Conservation (phyloP, 1,140 invertebrate species). For the Drosophila mayri region DNA sequence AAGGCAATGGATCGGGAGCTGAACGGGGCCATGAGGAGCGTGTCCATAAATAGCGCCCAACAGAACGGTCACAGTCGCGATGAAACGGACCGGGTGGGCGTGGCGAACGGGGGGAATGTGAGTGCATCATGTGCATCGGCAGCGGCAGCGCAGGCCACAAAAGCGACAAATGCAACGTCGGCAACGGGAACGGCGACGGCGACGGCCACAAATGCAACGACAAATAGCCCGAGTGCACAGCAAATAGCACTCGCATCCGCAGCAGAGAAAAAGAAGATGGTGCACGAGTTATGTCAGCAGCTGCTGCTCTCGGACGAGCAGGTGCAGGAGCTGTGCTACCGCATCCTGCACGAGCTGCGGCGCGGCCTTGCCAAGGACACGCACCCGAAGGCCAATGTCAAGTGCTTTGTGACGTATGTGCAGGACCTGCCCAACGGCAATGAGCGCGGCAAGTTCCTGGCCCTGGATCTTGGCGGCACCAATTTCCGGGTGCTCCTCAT, state of each 20-base stretch:
- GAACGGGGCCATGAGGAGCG: conserved; percentile 81
- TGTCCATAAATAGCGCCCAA: conserved; percentile 80
- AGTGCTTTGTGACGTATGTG: conserved; percentile 97
- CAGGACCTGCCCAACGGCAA: conserved; percentile 98
- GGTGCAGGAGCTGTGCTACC: conserved; percentile 91
- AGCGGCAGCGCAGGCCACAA: conserved; percentile 30
- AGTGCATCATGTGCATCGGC: conserved; percentile 15
- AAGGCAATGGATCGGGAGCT: conserved; percentile 78
- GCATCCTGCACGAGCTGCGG: conserved; percentile 91
- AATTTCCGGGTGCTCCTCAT: conserved; percentile 99
- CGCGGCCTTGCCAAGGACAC: conserved; percentile 93
- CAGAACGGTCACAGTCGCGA: conserved; percentile 67
- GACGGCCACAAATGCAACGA: conserved; percentile 39
- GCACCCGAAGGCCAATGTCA: conserved; percentile 92
- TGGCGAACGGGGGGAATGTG: conserved; percentile 19
- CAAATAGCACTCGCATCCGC: conserved; percentile 32
- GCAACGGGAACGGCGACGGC: conserved; percentile 14
- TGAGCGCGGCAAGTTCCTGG: conserved; percentile 98
- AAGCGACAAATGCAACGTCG: conserved; percentile 45
- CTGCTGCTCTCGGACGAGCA: conserved; percentile 93
- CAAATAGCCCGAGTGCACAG: conserved; percentile 30
- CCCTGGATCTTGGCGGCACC: conserved; percentile 98
- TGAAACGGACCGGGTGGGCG: conserved; percentile 69
- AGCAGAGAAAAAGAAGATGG: conserved; percentile 86
- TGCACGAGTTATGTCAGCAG: conserved; percentile 94